These are phyloP conservation scores for Agrochola lota DNA, from an alignment of 2,888 invertebrate genomes.

Conservation along the genomic window DNA sequence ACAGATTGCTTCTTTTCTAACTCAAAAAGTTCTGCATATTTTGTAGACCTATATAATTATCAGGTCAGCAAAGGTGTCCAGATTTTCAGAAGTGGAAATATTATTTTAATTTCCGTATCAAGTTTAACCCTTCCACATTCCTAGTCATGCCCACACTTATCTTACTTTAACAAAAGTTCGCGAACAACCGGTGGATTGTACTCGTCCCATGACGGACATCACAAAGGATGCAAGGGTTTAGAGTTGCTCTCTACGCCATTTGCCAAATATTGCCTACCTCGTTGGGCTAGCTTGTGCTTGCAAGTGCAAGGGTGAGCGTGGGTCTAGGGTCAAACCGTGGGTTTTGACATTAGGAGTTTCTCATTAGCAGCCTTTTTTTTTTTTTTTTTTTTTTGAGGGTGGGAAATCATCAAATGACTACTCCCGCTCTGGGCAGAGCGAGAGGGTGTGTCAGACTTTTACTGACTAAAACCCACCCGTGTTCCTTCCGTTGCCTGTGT, in stretches of 20 bases:
- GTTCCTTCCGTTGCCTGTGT: too few relatives aligned
- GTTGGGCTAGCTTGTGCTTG: too few relatives aligned
- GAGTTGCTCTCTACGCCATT: conserved; percentile 42
- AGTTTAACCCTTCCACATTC: conserved; percentile 1
- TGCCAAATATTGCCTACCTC: conserved; percentile 46
- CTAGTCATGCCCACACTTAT: conserved; percentile 33
- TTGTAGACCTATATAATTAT: not conserved
- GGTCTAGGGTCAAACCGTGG: too few relatives aligned
- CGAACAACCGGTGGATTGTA: conserved; percentile 45
- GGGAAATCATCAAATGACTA: too few relatives aligned
- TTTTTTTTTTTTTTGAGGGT: too few relatives aligned
- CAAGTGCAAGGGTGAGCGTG: too few relatives aligned
- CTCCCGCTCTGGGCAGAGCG: too few relatives aligned
- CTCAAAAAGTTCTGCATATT: not conserved
- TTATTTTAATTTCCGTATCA: not conserved
- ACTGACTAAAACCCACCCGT: too few relatives aligned
- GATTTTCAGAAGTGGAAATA: too few relatives aligned
- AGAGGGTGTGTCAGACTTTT: too few relatives aligned
- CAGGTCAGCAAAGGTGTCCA: not conserved
- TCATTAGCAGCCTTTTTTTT: too few relatives aligned
- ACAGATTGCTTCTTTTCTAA: not conserved
- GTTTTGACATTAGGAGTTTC: too few relatives aligned
- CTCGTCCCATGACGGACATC: conserved; percentile 47
- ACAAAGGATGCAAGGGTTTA: conserved; percentile 62
- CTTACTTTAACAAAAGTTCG: conserved; percentile 27